A percentile compares a stretch with the other conserved stretches of the same genome.
Conservation (phyloP, 2,113 vertebrate species). For the Sphyrna mokarran region DNA sequence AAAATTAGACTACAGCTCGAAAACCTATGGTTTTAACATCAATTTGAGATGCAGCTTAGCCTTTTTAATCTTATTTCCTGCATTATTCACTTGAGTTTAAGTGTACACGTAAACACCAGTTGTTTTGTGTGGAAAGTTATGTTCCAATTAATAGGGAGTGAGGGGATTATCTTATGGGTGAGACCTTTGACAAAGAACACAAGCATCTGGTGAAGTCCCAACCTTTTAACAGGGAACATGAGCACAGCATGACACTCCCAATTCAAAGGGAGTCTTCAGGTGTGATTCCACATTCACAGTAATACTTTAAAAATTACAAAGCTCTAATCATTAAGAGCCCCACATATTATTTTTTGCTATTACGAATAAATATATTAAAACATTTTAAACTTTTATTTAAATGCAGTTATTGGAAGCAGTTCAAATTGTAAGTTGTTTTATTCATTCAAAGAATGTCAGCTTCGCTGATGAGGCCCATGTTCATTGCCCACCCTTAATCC, state of each 20-base stretch:
- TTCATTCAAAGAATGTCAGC: too few species aligned
- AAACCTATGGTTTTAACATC: neutral
- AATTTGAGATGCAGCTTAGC: neutral
- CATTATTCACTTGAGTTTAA: neutral
- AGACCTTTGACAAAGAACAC: neutral
- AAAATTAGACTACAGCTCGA: too few species aligned
- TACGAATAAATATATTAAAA: neutral
- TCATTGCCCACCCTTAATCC: too few species aligned
- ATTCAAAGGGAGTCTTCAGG: neutral
- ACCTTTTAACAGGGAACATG: neutral
- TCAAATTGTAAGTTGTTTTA: neutral
- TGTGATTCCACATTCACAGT: neutral
- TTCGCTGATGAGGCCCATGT: too few species aligned
- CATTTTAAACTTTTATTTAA: neutral
- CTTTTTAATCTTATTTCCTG: neutral
- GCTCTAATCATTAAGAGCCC: neutral
- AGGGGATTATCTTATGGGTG: neutral
- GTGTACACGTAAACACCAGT: neutral
- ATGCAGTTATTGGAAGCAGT: neutral
- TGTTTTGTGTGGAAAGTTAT: neutral
- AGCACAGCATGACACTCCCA: neutral
- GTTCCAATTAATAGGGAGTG: neutral
- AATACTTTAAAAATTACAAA: neutral
- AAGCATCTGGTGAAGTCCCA: neutral
- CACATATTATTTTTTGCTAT: neutral